Evolutionary conservation across 2,113 vertebrate genomes (phyloP), one percentile per base, ranked within the genome.

Genomic region (Epinephelus lanceolatus): DNA sequence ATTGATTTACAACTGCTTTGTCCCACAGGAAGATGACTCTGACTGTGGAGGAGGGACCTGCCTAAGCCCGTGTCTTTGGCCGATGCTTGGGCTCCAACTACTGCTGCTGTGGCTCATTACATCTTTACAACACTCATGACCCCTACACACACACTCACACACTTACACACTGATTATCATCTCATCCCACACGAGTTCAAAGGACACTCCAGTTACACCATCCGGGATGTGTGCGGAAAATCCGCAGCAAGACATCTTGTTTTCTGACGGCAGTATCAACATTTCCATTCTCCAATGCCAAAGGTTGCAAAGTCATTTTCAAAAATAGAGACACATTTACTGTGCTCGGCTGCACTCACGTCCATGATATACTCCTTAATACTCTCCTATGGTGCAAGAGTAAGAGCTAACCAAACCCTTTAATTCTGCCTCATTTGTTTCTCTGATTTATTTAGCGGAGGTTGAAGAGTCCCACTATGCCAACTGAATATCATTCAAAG

Each of bases 1-100:
- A 78, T 49, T 79, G 47, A 68, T 5, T 89, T 6, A 80, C 62
- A 27, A 3, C 19, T 45, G 66, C 71, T 76, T 90, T 86, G 70
- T 89, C 80, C 95, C 91, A 80, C 96, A 99, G 98, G 98, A 99
- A 83, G 97, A 99, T 90, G 97, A 97, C 6, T 96, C 96, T 0
- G 98, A 99, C 90, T 99, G 98, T 18, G 98, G 98, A 82, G 96
- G 97, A 5, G 97, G 94, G 91, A 96, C 95, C 92, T 95, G 94
- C 79, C 89, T 99, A 91, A 97, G 87, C 80, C 96, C 96, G 19
- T 96, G 96, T 49, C 94, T 98, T 15, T 96, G 96, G 96, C 95
- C 96, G 37, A 77, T 97, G 93, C 68, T 97, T 56, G 95, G 94
- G 83, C 93, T 97, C 91, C 98, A 99, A 88, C 49, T 97, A 84